Evolutionary conservation across 2,888 invertebrate species (phyloP).

Genomic region (Meiosimyza platycephala): DNA sequence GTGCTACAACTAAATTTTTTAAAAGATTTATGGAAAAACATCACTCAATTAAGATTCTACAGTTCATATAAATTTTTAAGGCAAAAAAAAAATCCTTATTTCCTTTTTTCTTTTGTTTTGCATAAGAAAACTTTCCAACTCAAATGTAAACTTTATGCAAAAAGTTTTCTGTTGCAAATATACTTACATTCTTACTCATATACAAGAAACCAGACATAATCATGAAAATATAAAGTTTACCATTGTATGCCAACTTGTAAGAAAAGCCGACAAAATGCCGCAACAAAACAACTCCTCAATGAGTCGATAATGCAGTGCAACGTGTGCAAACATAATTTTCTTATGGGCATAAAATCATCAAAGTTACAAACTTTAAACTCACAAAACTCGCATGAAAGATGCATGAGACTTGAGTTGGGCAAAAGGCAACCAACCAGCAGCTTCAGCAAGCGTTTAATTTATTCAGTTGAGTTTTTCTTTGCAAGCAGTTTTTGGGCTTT

Average conservation of each 20-base stretch:
- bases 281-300: slow-evolving; percentile 22
- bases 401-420: slow-evolving; percentile 30
- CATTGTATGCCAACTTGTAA: slow-evolving; percentile 46
- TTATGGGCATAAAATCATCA: slow-evolving; percentile 42
- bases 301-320: slow-evolving; percentile 39
- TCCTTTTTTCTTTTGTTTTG: no score
- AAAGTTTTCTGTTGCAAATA: slow-evolving; percentile 12
- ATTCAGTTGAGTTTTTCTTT: background rate
- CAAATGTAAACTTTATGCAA: slow-evolving; percentile 25
- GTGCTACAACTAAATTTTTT: no score
- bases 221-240: slow-evolving; percentile 22
- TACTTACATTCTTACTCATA: background rate
- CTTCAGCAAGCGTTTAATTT: slow-evolving; percentile 24
- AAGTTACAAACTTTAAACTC: slow-evolving; percentile 36
- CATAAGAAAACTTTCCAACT: background rate
- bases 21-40: no score
- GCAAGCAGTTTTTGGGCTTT: background rate
- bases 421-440: slow-evolving; percentile 4
- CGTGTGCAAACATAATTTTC: slow-evolving; percentile 41
- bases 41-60: no score
- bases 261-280: slow-evolving; percentile 44
- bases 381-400: slow-evolving; percentile 41
- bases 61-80: no score
- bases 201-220: background rate
- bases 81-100: no score